Conservation (phyloP, 2,888 invertebrate genomes). For the Xanthorhoe designata region DNA sequence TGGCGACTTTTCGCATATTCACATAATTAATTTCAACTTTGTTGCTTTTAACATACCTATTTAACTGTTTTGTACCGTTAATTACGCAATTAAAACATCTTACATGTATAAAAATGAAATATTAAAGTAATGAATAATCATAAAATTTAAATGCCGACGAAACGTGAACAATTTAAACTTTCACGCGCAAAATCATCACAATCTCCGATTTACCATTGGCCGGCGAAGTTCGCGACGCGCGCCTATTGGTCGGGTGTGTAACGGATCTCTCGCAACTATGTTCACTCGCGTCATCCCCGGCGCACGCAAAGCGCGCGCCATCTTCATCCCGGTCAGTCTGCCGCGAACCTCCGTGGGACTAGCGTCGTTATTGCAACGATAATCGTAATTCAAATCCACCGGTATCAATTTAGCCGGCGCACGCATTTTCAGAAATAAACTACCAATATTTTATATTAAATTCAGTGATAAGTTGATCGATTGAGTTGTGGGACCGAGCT, state of each 20-base stretch:
- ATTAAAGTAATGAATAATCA: constrained; percentile 53
- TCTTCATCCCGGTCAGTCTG: constrained; percentile 78
- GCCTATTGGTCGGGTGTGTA: constrained; percentile 63
- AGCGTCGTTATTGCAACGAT: constrained; percentile 55
- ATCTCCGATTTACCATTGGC: constrained; percentile 59
- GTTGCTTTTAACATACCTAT: constrained; percentile 2
- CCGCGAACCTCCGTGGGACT: constrained; percentile 76
- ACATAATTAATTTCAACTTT: background rate
- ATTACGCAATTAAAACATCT: constrained; percentile 49
- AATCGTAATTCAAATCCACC: constrained; percentile 55
- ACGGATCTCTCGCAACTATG: constrained; percentile 63
- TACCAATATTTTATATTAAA: constrained; percentile 49
- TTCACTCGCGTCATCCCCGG: constrained; percentile 70
- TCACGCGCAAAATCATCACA: constrained; percentile 64
- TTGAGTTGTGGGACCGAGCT: constrained; percentile 67
- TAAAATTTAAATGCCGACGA: constrained; percentile 42
- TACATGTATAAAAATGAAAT: constrained; percentile 42
- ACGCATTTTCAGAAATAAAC: constrained; percentile 51
- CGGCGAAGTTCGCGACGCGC: constrained; percentile 34
- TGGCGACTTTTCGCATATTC: background rate
- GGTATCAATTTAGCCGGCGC: constrained; percentile 62
- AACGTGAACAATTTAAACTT: constrained; percentile 59
- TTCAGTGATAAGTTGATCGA: constrained; percentile 70
- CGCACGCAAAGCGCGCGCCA: constrained; percentile 71
- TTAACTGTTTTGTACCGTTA: constrained; percentile 45